phyloP scores from a whole-genome alignment of 2,113 vertebrate genomes.

The Myocastor coypus region DNA sequence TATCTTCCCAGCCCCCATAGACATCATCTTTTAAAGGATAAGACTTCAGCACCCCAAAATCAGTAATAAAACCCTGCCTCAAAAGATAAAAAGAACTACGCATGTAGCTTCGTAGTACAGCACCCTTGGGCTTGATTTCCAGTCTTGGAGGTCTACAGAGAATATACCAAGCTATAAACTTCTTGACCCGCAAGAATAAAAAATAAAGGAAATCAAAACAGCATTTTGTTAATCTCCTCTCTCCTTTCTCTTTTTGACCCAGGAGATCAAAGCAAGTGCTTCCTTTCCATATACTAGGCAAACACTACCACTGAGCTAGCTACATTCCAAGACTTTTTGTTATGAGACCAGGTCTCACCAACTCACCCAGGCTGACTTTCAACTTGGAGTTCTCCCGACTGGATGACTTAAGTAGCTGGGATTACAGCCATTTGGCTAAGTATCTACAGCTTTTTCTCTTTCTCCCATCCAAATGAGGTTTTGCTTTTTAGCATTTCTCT shows the following conservation, averaged over 20 bases:
- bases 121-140: background rate
- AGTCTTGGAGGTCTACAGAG: background rate
- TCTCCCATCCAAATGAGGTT: background rate
- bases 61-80: background rate
- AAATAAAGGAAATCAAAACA: background rate
- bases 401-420: background rate
- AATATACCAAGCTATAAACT: background rate
- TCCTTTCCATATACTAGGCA: background rate
- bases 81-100: background rate
- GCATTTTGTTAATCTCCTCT: background rate
- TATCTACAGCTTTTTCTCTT: background rate
- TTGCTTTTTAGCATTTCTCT: background rate
- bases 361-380: background rate
- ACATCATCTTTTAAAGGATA: background rate
- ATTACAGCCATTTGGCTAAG: background rate
- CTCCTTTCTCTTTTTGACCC: background rate
- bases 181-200: background rate
- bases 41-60: background rate
- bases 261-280: background rate
- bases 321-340: background rate
- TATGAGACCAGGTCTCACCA: background rate
- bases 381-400: background rate
- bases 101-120: background rate
- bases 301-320: background rate
- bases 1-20: no score